Evolutionary conservation across 2,888 invertebrate genomes (phyloP).

Genomic region (Flexamia atlantica): DNA sequence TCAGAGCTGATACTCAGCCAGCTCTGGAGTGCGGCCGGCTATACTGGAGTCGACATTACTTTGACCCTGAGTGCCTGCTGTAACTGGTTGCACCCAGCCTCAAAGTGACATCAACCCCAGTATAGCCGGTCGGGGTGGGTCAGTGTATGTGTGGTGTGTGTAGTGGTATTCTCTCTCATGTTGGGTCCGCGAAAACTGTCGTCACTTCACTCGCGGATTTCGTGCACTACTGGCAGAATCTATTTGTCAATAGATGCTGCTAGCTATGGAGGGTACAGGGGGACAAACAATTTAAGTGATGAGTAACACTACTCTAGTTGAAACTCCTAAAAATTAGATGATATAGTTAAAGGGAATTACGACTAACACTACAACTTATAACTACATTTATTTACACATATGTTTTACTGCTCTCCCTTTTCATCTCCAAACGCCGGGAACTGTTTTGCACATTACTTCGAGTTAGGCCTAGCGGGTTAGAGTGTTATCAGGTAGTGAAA

Average conservation of each 20-base stretch:
- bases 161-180: constrained; percentile 57
- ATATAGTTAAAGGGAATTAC: too few relatives aligned
- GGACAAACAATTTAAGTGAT: background rate
- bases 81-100: background rate
- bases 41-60: background rate
- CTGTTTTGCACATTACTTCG: too few relatives aligned
- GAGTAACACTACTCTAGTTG: too few relatives aligned
- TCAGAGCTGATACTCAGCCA: constrained; percentile 38
- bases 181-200: constrained; percentile 11
- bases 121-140: constrained; percentile 1
- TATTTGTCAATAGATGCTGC: constrained; percentile 23
- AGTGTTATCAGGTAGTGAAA: too few relatives aligned
- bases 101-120: background rate
- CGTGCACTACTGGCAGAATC: background rate
- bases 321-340: too few relatives aligned
- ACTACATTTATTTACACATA: too few relatives aligned
- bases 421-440: too few relatives aligned
- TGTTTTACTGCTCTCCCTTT: too few relatives aligned
- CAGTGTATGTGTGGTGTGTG: constrained; percentile 49
- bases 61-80: background rate
- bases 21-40: background rate
- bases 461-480: too few relatives aligned
- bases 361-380: too few relatives aligned
- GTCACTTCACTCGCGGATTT: constrained; percentile 9
- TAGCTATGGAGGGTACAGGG: background rate